Base-by-base conservation (phyloP, 2,113 vertebrate genomes). In the Callorhinus ursinus region DNA sequence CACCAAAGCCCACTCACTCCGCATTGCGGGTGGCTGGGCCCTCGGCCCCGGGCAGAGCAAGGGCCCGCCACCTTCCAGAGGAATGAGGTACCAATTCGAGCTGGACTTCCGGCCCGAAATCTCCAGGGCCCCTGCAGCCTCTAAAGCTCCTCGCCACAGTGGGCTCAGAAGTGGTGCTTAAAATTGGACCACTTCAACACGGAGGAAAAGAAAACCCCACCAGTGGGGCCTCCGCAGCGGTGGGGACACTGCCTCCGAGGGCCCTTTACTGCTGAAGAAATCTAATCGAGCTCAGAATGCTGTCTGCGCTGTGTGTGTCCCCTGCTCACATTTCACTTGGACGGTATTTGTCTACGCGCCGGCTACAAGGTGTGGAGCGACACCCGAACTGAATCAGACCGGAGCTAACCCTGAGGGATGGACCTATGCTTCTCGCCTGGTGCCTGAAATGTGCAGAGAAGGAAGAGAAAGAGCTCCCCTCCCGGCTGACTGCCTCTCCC, bases 141-240 rank as follows among this genome's bases (percentile, higher is more conserved):
- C 42, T 9, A 2, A 55, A 83, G 24, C 24, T 59, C n/a, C 69
- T 33, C 26, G 4, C 63, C 63, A 65, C 10, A 16, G 31, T 0
- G 0, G 0, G 1, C 89, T 93, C 77, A 31, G 39, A 92, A 65
- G 59, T 4, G 12, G 0, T 2, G 36, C 42, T 83, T 39, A 9
- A 21, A 80, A 74, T 9, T 16, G 49, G 51, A 65, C 59, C 51
- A 12, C 11, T 61, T 67, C 33, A 15, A 39, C 46, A 7, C 5
- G 0, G 1, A 72, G 49, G 67, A 33, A 61, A 89, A 81, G 11
- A 36, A 74, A 92, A 63, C 42, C 61, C 33, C 36, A 53, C 12
- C 6, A 7, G 10, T 1, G 21, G 46, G 51, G n/a, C 22, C 1
- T 1, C 33, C 4, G 0, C 0, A 0, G 39, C 13, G 0, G 14